Evolutionary conservation across 2,113 vertebrate species (phyloP).

Genomic region (Lycaon pictus): DNA sequence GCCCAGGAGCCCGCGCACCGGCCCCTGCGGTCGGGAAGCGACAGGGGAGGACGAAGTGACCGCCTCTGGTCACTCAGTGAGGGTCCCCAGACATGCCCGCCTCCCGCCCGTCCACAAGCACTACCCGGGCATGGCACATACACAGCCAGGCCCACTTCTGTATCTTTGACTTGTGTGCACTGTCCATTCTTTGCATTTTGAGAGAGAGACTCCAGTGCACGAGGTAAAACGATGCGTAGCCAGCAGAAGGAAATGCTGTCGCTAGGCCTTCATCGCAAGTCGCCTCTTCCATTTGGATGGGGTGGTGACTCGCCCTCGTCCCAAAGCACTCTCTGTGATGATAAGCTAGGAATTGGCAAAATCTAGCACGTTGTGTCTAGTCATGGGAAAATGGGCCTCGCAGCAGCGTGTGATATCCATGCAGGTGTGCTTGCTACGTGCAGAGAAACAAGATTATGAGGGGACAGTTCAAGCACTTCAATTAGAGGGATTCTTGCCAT

Average conservation of each 20-base stretch:
- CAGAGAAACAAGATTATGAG: neutral
- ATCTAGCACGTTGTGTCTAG: rapidly evolving
- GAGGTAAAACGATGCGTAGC: neutral
- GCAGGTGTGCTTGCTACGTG: rapidly evolving
- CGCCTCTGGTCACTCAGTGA: neutral
- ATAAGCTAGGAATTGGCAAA: neutral
- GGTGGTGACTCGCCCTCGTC: rapidly evolving
- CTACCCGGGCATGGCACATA: rapidly evolving
- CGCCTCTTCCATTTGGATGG: neutral
- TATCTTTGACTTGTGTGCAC: rapidly evolving
- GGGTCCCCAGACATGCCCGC: neutral
- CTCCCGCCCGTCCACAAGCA: rapidly evolving
- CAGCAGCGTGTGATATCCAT: rapidly evolving
- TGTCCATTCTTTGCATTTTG: neutral
- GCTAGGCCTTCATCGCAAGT: neutral
- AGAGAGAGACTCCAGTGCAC: neutral
- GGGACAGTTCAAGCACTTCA: no score
- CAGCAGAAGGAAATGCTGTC: neutral
- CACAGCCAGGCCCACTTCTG: rapidly evolving
- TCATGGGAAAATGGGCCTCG: rapidly evolving
- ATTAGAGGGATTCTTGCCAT: neutral
- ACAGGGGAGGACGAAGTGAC: neutral
- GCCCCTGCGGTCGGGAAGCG: slow-evolving; percentile 1
- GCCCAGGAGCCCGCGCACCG: neutral
- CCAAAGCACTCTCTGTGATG: rapidly evolving